phyloP scores from a whole-genome alignment of 2,113 vertebrate species.

The Nicator chloris region DNA sequence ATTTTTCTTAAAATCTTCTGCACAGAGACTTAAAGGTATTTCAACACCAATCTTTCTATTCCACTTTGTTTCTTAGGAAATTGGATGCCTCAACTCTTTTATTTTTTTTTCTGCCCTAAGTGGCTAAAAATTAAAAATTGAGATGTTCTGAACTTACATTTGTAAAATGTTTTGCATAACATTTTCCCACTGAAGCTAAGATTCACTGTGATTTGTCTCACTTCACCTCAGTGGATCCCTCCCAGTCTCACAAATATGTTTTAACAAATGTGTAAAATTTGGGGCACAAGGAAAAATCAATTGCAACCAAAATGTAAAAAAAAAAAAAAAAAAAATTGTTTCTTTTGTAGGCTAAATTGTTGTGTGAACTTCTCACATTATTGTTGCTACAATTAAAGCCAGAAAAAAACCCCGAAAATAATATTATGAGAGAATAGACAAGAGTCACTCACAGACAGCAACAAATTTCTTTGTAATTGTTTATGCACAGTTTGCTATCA shows the following conservation, averaged over 20 bases:
- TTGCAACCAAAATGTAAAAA: not conserved
- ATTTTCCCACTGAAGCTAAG: not conserved
- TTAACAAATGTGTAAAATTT: not conserved
- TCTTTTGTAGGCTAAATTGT: not conserved
- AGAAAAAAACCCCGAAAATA: not conserved
- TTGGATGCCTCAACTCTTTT: not conserved
- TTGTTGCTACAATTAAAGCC: not conserved
- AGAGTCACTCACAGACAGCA: not conserved
- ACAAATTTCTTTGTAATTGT: not conserved
- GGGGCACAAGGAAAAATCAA: not conserved
- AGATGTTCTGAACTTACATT: not conserved
- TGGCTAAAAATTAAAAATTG: not conserved
- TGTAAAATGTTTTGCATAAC: not conserved
- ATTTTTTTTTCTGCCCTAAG: not conserved
- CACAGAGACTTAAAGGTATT: not conserved
- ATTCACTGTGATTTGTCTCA: not conserved
- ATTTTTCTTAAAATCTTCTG: not conserved
- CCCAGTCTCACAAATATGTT: not conserved
- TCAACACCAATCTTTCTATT: not conserved
- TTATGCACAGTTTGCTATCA: not conserved
- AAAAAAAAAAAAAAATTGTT: not conserved
- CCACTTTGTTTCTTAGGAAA: not conserved
- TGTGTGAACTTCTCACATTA: not conserved
- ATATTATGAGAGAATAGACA: not conserved
- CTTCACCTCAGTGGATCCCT: not conserved